phyloP scores from a whole-genome alignment of 2,797 vertebrate species.

The Artibeus jamaicensis region DNA sequence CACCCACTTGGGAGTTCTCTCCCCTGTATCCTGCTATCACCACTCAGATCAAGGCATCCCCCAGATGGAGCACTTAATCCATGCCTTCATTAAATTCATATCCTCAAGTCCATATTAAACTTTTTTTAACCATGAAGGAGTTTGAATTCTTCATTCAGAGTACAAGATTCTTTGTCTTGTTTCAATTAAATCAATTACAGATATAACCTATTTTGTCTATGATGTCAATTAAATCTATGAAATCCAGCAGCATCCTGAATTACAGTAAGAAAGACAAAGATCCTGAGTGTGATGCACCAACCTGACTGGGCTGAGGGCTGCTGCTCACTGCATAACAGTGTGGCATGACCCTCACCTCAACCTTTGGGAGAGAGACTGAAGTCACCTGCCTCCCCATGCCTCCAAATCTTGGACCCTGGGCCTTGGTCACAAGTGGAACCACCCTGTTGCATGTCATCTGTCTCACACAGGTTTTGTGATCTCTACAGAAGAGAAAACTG shows the following conservation, averaged over 20 bases:
- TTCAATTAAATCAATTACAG: not conserved
- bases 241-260: not conserved
- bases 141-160: not conserved
- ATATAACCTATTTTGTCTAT: not conserved
- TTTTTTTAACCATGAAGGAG: not conserved
- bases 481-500: not conserved
- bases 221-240: not conserved
- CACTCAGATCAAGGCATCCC: not conserved
- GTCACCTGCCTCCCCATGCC: not conserved
- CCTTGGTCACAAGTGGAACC: not conserved
- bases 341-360: not conserved
- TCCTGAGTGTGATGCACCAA: not conserved
- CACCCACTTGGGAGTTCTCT: not conserved
- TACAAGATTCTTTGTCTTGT: not conserved
- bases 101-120: not conserved
- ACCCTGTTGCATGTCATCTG: not conserved
- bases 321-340: not conserved
- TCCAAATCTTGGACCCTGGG: not conserved
- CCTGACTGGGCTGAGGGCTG: not conserved
- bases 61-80: not conserved
- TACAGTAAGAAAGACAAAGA: not conserved
- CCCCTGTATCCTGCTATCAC: not conserved
- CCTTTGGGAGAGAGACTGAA: not conserved
- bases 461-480: not conserved
- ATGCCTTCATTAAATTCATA: not conserved